These are phyloP conservation scores for Strigops habroptila DNA, from an alignment of 2,113 vertebrate genomes.

Conservation along the genomic window DNA sequence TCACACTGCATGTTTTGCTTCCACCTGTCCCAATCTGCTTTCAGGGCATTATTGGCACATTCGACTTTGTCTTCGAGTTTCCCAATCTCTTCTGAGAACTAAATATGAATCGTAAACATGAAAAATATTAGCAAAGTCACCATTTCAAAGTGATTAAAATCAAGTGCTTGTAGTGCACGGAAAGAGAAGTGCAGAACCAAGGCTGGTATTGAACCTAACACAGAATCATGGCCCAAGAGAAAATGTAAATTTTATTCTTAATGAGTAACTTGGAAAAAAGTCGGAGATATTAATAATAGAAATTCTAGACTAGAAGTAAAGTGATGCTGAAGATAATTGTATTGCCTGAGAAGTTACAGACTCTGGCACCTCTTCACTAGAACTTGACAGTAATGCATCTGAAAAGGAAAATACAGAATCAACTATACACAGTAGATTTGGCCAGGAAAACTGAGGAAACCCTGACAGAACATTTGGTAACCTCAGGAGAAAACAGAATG, in stretches of 20 bases:
- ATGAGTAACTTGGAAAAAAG: neutral
- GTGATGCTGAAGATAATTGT: neutral
- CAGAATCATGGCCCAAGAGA: neutral
- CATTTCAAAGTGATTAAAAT: neutral
- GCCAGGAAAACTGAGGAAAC: neutral
- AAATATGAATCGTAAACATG: neutral
- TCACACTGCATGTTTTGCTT: constrained; percentile 83
- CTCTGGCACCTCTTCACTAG: neutral
- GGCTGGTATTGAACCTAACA: neutral
- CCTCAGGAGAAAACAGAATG: neutral
- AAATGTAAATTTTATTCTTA: constrained; percentile 38
- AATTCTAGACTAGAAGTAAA: neutral
- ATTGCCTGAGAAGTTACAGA: neutral
- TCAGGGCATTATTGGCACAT: constrained; percentile 86
- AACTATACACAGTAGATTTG: neutral
- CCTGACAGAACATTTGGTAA: neutral
- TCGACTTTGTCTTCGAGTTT: constrained; percentile 87
- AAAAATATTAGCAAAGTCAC: neutral
- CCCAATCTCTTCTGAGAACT: constrained; percentile 89
- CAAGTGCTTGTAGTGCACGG: neutral
- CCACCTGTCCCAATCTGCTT: constrained; percentile 90
- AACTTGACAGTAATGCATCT: neutral
- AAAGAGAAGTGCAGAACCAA: neutral
- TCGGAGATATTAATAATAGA: neutral
- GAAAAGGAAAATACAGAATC: neutral